These are phyloP conservation scores for Madoqua kirkii DNA, from an alignment of 2,113 vertebrate species.

Conservation along the genomic window DNA sequence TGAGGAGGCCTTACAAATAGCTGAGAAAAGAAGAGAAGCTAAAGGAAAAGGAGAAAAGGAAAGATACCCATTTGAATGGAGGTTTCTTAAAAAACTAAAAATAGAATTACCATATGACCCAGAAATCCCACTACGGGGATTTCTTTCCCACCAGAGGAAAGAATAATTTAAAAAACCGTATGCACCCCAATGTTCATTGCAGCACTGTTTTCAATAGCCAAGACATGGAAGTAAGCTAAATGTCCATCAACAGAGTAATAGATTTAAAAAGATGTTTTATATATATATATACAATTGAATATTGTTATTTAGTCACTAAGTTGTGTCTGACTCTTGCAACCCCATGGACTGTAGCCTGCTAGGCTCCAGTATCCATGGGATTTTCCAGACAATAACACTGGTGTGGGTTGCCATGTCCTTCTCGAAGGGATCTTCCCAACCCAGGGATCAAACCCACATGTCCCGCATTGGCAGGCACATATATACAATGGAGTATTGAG, in stretches of 20 bases:
- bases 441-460: background rate
- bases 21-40: background rate
- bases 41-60: background rate
- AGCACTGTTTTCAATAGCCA: too few relatives aligned
- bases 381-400: background rate
- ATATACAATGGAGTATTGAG: background rate
- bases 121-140: too few relatives aligned
- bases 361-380: background rate
- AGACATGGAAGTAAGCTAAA: too few relatives aligned
- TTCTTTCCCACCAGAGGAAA: too few relatives aligned
- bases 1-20: background rate
- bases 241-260: too few relatives aligned
- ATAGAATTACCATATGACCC: too few relatives aligned
- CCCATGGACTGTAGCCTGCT: background rate
- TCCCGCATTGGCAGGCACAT: background rate
- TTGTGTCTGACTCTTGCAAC: background rate
- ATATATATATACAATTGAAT: background rate
- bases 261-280: background rate
- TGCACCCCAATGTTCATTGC: too few relatives aligned
- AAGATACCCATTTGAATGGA: too few relatives aligned
- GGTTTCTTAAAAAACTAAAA: too few relatives aligned
- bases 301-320: background rate
- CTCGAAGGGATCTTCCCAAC: background rate
- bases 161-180: too few relatives aligned
- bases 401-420: background rate